Percentiles rank a stretch among this genome's conserved stretches.
phyloP scores from a whole-genome alignment of 1,140 invertebrate genomes.

The Rhagoletis zephyria region DNA sequence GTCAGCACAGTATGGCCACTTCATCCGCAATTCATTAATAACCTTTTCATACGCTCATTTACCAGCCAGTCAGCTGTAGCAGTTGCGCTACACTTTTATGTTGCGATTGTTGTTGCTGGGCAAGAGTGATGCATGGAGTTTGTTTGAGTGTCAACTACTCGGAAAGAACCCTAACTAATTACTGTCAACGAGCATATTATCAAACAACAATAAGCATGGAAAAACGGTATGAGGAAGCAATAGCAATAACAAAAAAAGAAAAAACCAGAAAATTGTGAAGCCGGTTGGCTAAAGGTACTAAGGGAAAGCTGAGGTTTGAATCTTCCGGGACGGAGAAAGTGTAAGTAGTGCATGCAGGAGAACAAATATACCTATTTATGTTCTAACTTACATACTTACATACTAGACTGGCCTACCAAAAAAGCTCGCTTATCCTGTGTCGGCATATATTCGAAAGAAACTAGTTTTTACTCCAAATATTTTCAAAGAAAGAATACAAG shows the following conservation, averaged over 20 bases:
- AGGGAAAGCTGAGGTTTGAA: background rate
- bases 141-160: constrained; percentile 10
- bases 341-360: background rate
- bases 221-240: background rate
- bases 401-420: too few species aligned
- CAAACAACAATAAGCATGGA: background rate
- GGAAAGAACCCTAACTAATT: constrained; percentile 29
- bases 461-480: too few species aligned
- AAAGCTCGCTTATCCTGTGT: too few species aligned
- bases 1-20: constrained; percentile 43
- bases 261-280: background rate
- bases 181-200: constrained; percentile 33
- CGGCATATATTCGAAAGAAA: too few species aligned
- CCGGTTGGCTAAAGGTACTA: background rate
- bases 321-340: background rate
- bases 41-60: constrained; percentile 45
- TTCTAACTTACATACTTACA: too few species aligned
- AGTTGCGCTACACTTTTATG: background rate
- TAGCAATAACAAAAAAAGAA: constrained; percentile 9
- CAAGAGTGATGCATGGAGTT: constrained; percentile 10
- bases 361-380: too few species aligned
- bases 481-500: too few species aligned
- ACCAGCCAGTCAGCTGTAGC: background rate
- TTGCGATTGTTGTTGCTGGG: background rate
- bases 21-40: constrained; percentile 49